Evolutionary conservation across 1,140 invertebrate genomes (phyloP).

Genomic region (Pogonognathellus flavescens): DNA sequence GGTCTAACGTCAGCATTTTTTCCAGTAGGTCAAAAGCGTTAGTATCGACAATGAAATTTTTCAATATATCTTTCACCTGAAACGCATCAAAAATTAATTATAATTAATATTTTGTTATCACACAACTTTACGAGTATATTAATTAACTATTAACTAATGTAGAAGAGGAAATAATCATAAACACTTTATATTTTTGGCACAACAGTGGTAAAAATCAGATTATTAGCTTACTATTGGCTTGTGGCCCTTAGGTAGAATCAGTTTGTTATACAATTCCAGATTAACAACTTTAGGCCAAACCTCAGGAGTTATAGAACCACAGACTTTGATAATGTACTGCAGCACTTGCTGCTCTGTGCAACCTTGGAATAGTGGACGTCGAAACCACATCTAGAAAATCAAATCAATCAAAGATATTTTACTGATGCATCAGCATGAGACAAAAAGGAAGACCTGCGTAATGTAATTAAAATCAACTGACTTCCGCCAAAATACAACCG

Average conservation of each 20-base stretch:
- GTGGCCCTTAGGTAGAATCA: neutral
- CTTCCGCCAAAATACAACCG: constrained; percentile 75
- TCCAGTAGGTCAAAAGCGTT: neutral
- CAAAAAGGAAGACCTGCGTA: too few species aligned
- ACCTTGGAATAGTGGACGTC: constrained; percentile 71
- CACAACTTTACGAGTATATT: neutral
- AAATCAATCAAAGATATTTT: neutral
- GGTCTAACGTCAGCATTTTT: neutral
- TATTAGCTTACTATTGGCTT: neutral
- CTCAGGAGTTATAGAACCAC: constrained; percentile 11
- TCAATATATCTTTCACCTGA: neutral
- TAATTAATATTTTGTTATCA: neutral
- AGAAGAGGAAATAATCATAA: neutral
- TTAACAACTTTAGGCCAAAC: neutral
- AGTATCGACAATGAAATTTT: neutral
- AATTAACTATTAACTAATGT: neutral
- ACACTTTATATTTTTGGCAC: neutral
- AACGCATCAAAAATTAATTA: neutral
- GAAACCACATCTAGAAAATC: constrained; percentile 70
- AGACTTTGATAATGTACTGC: neutral
- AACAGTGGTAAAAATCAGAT: neutral
- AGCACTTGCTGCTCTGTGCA: neutral
- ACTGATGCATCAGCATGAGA: too few species aligned
- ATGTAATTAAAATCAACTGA: too few species aligned
- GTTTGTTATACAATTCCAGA: neutral